Conservation (phyloP, 2,113 vertebrate species). For the Gambusia affinis region DNA sequence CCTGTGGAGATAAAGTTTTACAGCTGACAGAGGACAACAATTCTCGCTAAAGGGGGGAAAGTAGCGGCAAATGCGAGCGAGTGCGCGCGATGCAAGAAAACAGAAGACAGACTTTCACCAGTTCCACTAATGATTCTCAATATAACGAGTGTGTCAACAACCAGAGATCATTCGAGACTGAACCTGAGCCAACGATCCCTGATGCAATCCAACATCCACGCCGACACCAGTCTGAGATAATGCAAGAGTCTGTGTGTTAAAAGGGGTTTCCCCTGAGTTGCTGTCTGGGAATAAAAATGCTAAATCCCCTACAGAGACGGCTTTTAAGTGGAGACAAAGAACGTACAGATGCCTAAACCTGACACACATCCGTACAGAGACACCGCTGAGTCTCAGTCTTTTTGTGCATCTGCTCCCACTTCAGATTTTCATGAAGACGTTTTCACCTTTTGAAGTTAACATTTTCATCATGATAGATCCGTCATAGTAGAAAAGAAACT, state of each 20-base stretch:
- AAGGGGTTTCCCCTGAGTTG: conserved; percentile 14
- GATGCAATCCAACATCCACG: conserved; percentile 15
- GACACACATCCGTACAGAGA: conserved; percentile 15
- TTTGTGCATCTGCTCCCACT: conserved; percentile 49
- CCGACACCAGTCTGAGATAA: conserved; percentile 12
- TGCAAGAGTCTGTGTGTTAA: background rate
- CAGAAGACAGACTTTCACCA: conserved; percentile 12
- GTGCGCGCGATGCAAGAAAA: background rate
- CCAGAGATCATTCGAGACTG: background rate
- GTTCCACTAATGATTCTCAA: conserved; percentile 29
- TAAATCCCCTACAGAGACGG: conserved; percentile 26
- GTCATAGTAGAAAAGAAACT: conserved; percentile 3
- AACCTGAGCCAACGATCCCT: background rate
- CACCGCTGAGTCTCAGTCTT: conserved; percentile 10
- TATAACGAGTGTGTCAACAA: conserved; percentile 4
- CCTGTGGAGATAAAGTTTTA: conserved; percentile 42
- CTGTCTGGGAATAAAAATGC: conserved; percentile 9
- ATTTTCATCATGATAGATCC: conserved; percentile 39
- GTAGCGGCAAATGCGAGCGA: conserved; percentile 8
- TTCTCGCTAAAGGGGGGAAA: conserved; percentile 20
- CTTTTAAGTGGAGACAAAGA: conserved; percentile 31
- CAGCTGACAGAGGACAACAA: conserved; percentile 26
- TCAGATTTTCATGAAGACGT: conserved; percentile 29
- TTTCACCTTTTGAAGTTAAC: conserved; percentile 39
- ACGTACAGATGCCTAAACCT: conserved; percentile 22